Base-by-base conservation (phyloP, 2,797 vertebrate genomes). In the Miichthys miiuy region DNA sequence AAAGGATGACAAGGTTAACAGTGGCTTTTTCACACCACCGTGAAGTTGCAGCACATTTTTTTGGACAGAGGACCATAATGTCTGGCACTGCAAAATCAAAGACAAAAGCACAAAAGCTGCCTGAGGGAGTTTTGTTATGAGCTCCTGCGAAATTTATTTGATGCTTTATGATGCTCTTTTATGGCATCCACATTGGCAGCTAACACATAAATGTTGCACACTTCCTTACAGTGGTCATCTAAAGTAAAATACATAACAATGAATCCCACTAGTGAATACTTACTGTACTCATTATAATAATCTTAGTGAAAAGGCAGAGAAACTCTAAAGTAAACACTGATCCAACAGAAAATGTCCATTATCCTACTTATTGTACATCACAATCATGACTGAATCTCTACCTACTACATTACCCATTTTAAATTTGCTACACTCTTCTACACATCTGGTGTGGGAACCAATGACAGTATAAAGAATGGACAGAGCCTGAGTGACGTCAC, bases 41-140 rank as follows among this genome's bases (percentile, higher is more conserved):
- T 55, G 71, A 78, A 88, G 79, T 84, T 83, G 80, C 52, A 62
- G 80, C 76, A 77, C 65, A 71, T 85, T 76, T 71, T 38, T 91
- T 83, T 73, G 58, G 48, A 81, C 67, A 72, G 78, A 78, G 75
- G 81, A 82, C 62, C 71, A 69, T 85, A 83, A 89, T 82, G 68
- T 87, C 73, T 82, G 82, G 70, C 64, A 38, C 82, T 74, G 77
- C 71, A 83, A 91, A 92, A 92, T 89, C 83, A 89, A 85, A 93
- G 69, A 83, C 66, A 88, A 81, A 81, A 88, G 79, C 78, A 78
- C 80, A 85, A 65, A 72, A 83, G 67, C 68, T 79, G 87, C 89
- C 85, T 79, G 63, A 87, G 75, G 90, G 88, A 76, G 72, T 81
- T 84, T 90, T 87, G 85, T 91, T 91, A 92, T 88, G 83, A 89